Base-by-base conservation (phyloP, 2,797 vertebrate genomes). In the Diceros bicornis region DNA sequence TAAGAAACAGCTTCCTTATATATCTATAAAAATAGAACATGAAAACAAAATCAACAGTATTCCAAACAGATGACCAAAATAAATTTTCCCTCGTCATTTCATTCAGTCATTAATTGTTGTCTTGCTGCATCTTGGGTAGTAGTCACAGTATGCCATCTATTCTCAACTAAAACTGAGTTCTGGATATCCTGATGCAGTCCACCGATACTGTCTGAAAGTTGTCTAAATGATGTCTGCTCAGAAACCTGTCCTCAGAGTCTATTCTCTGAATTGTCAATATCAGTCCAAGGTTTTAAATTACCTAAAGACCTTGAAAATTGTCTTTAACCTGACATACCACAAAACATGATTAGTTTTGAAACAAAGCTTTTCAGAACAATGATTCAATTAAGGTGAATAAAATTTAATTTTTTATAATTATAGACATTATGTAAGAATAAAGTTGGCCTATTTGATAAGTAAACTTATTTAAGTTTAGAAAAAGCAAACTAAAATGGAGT, bases 321-420 rank as follows among this genome's bases (percentile, higher is more conserved):
- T 87, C 55, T 68, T 88, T 14, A 52, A 16, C 41, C 27, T 75
- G 50, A 68, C 27, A 74, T 47, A 52, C 4, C 4, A 62, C 52
- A 77, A 94, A 94, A 77, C 29, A 55, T 59, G 44, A 57, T 77
- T 96, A 93, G 2, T 59, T 34, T 77, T 92, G 11, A 96, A 44
- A 74, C 50, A 66, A 84, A 11, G 29, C 29, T 85, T 85, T 20
- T 68, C 34, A 61, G 66, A 55, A 62, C 37, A 87, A 62, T 79
- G 21, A 72, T 50, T 68, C 47, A 91, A 47, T 74, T 66, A 25
- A 47, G 37, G 13, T 82, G 23, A 91, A 62, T 71, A 85, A 61
- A 83, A 27, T 72, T 64, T 71, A 47, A 10, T 23, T 92, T 92
- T 89, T 91, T 16, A 27, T 61, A 68, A 61, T 89, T 6, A 61